phyloP scores from a whole-genome alignment of 1,140 invertebrate genomes.

The Drosophila biarmipes region DNA sequence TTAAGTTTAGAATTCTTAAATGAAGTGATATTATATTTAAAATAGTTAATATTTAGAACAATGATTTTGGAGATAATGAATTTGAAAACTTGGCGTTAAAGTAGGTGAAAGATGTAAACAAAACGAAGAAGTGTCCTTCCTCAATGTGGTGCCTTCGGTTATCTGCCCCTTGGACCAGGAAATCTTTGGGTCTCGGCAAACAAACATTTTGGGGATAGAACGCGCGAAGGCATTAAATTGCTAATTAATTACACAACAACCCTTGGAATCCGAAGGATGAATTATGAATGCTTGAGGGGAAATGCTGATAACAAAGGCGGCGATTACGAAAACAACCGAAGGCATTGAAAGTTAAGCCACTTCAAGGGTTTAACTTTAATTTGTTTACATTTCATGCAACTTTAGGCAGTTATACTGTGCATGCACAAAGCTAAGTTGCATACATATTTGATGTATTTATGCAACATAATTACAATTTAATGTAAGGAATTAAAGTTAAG shows the following conservation, averaged over 20 bases:
- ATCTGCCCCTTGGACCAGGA: constrained; percentile 13
- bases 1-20: no score
- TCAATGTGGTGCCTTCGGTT: constrained; percentile 1
- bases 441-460: background rate
- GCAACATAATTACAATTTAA: background rate
- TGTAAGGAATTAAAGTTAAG: background rate
- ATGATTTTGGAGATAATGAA: no score
- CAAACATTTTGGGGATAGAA: constrained; percentile 16
- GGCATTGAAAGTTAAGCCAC: background rate
- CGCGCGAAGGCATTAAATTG: constrained; percentile 43
- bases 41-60: no score
- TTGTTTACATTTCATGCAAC: background rate
- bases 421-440: background rate
- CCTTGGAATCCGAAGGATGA: background rate
- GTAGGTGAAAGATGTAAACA: constrained; percentile 3
- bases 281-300: constrained; percentile 8
- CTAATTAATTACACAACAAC: constrained; percentile 31
- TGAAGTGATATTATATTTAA: no score
- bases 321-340: constrained; percentile 6
- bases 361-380: constrained; percentile 4
- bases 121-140: constrained; percentile 24
- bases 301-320: constrained; percentile 2
- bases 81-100: constrained; percentile 4
- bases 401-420: background rate
- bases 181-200: constrained; percentile 17